Percentiles rank a stretch among this genome's conserved stretches.
Conservation (phyloP, 2,888 invertebrate genomes). For the Andrena trimmerana region DNA sequence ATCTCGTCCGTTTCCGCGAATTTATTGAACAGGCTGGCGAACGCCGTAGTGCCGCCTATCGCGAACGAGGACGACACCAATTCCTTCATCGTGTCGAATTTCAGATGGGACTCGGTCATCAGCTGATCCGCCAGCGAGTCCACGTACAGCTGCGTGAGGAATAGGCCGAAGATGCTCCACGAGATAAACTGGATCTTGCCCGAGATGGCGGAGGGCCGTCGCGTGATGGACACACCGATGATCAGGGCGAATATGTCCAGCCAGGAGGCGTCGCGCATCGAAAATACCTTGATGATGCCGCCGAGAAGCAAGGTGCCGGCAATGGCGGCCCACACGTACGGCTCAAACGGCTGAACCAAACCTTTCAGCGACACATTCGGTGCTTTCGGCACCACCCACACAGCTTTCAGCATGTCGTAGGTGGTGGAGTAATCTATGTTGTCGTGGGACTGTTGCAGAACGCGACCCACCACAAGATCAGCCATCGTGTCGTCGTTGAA, state of each 20-base stretch:
- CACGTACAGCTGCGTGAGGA: conserved; percentile 79
- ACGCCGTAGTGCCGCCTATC: conserved; percentile 64
- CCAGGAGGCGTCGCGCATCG: conserved; percentile 71
- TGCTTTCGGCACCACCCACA: conserved; percentile 75
- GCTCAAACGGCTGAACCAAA: conserved; percentile 74
- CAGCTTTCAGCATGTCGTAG: conserved; percentile 70
- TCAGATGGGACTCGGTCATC: conserved; percentile 69
- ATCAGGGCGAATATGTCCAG: conserved; percentile 75
- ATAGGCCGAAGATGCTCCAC: conserved; percentile 78
- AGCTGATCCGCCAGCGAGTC: conserved; percentile 79
- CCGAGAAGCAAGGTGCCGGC: conserved; percentile 68
- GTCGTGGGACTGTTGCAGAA: conserved; percentile 53
- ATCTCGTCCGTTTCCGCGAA: conserved; percentile 86
- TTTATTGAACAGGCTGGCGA: conserved; percentile 76
- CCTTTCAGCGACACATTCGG: conserved; percentile 74
- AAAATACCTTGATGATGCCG: conserved; percentile 63
- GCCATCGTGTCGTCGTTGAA: conserved; percentile 10
- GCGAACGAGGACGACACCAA: conserved; percentile 69
- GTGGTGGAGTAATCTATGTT: conserved; percentile 67
- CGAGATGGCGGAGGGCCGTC: conserved; percentile 72
- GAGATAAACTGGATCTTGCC: conserved; percentile 77
- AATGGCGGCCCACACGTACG: conserved; percentile 76
- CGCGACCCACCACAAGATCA: conserved; percentile 74
- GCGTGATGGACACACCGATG: conserved; percentile 69
- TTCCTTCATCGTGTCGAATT: conserved; percentile 73